phyloP scores from a whole-genome alignment of 2,797 vertebrate species.

The Eulemur mongoz region DNA sequence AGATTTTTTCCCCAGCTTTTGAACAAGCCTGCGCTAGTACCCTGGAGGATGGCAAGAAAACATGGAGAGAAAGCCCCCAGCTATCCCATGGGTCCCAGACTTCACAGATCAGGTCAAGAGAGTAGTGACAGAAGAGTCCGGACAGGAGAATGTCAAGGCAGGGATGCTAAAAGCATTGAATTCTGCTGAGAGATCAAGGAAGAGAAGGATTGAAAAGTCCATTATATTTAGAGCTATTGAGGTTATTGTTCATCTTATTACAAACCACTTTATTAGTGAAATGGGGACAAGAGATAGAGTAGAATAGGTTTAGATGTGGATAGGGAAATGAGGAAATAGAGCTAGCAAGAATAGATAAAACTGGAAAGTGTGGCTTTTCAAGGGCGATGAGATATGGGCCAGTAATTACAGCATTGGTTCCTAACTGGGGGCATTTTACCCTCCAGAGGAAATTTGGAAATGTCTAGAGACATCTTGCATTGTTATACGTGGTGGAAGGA shows the following conservation, averaged over 20 bases:
- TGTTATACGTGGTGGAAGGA: not conserved
- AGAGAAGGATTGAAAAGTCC: not conserved
- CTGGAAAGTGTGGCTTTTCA: not conserved
- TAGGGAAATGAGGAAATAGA: not conserved
- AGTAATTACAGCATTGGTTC: not conserved
- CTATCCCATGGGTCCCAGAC: not conserved
- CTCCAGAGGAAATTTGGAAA: not conserved
- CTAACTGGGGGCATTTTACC: not conserved
- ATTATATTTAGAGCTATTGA: not conserved
- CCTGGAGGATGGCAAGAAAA: not conserved
- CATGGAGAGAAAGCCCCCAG: not conserved
- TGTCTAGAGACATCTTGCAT: not conserved
- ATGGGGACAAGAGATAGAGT: not conserved
- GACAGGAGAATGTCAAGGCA: not conserved
- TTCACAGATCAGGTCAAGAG: not conserved
- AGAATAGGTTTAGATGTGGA: not conserved
- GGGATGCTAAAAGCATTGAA: not conserved
- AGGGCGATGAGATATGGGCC: not conserved
- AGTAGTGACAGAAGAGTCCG: not conserved
- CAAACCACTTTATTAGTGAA: not conserved
- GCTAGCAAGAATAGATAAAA: not conserved
- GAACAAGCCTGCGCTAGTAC: not conserved
- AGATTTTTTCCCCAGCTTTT: not conserved
- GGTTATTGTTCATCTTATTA: not conserved
- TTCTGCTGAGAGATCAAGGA: conserved; percentile 3